phyloP scores from a whole-genome alignment of 2,113 vertebrate species.

The Asarcornis scutulata region DNA sequence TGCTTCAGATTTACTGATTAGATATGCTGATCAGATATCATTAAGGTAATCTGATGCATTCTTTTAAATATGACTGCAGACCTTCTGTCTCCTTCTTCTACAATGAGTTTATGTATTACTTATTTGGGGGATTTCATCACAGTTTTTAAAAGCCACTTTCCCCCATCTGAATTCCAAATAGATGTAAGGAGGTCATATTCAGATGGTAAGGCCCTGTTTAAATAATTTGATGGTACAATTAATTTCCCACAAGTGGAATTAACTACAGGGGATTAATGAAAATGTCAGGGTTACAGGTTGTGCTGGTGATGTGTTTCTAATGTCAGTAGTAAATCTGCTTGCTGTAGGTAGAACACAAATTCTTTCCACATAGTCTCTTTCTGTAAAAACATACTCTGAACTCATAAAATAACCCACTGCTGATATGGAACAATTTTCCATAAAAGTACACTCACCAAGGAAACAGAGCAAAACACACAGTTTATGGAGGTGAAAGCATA shows the following conservation, averaged over 20 bases:
- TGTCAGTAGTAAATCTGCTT: slow-evolving; percentile 60
- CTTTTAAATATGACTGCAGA: slow-evolving; percentile 41
- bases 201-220: slow-evolving; percentile 38
- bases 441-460: neutral
- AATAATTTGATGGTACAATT: slow-evolving; percentile 62
- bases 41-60: slow-evolving; percentile 48
- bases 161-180: slow-evolving; percentile 14
- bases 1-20: slow-evolving; percentile 45
- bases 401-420: slow-evolving; percentile 3
- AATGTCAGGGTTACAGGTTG: slow-evolving; percentile 60
- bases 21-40: slow-evolving; percentile 35
- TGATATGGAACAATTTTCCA: neutral
- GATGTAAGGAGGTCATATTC: slow-evolving; percentile 13
- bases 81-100: slow-evolving; percentile 34
- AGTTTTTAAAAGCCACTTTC: slow-evolving; percentile 26
- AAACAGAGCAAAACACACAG: neutral
- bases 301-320: slow-evolving; percentile 60
- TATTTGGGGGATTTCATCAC: slow-evolving; percentile 44
- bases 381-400: slow-evolving; percentile 29
- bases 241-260: slow-evolving; percentile 64
- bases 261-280: slow-evolving; percentile 64
- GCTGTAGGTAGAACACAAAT: slow-evolving; percentile 55
- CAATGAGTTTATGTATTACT: slow-evolving; percentile 14
- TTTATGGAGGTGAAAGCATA: neutral
- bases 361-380: neutral